Evolutionary conservation across 2,113 vertebrate genomes (phyloP).

Genomic region (Phylloscopus whistleri): DNA sequence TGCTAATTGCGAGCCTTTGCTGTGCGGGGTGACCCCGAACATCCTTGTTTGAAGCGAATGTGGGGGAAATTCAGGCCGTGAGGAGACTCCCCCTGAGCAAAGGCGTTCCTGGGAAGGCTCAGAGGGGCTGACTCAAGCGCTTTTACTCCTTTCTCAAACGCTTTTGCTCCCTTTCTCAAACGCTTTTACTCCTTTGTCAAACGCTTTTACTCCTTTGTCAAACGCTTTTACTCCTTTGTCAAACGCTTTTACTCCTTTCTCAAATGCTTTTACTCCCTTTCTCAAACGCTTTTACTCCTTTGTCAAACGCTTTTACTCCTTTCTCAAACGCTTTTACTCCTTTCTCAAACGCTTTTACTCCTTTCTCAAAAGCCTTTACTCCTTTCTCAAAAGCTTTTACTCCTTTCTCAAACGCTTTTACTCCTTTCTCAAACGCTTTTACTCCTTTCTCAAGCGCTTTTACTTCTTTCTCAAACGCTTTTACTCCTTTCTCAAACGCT

Average conservation of each 20-base stretch:
- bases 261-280: not conserved
- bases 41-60: not conserved
- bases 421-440: not conserved
- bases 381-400: not conserved
- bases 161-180: not conserved
- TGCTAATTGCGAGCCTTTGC: not conserved
- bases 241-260: not conserved
- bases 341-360: not conserved
- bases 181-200: not conserved
- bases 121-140: not conserved
- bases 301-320: too few species aligned
- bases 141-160: not conserved
- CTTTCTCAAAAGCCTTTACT: too few species aligned
- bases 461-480: not conserved
- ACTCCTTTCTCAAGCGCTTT: not conserved
- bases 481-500: not conserved
- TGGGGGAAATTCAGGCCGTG: not conserved
- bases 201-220: not conserved
- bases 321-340: not conserved
- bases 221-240: not conserved
- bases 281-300: not conserved
- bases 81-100: fast-evolving
- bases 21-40: not conserved
- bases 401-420: not conserved
- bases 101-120: not conserved